Percentiles rank a stretch among this genome's conserved stretches.
Conservation (phyloP, 2,797 vertebrate genomes). For the Bovichtus diacanthus region DNA sequence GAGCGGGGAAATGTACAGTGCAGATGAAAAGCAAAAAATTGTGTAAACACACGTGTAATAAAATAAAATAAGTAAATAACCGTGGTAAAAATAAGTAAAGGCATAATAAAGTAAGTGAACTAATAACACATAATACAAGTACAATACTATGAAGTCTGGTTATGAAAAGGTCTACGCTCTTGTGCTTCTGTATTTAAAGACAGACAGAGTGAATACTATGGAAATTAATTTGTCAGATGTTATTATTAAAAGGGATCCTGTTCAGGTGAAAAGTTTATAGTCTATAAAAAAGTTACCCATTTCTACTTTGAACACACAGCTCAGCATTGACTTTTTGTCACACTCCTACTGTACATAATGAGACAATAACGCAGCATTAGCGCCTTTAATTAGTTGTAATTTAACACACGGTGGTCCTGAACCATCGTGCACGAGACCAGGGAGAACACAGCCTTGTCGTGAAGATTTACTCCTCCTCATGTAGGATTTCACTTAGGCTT, state of each 20-base stretch:
- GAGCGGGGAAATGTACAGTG: no score
- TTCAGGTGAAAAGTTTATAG: neutral
- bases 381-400: constrained; percentile 35
- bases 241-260: neutral
- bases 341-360: neutral
- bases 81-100: no score
- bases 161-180: neutral
- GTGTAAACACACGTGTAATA: no score
- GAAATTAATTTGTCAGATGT: neutral
- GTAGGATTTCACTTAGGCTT: constrained; percentile 54
- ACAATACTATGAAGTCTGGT: neutral
- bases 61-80: no score
- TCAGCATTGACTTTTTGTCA: constrained; percentile 24
- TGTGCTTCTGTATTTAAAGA: neutral
- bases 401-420: constrained; percentile 14
- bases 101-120: no score
- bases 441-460: constrained; percentile 32
- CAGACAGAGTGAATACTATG: neutral
- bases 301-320: neutral
- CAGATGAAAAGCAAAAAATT: no score
- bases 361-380: neutral
- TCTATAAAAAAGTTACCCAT: neutral
- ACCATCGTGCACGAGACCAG: constrained; percentile 5
- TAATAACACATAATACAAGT: no score
- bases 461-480: constrained; percentile 32